These are phyloP conservation scores for Trichonephila inaurata DNA, from an alignment of 1,140 invertebrate species.

Conservation along the genomic window DNA sequence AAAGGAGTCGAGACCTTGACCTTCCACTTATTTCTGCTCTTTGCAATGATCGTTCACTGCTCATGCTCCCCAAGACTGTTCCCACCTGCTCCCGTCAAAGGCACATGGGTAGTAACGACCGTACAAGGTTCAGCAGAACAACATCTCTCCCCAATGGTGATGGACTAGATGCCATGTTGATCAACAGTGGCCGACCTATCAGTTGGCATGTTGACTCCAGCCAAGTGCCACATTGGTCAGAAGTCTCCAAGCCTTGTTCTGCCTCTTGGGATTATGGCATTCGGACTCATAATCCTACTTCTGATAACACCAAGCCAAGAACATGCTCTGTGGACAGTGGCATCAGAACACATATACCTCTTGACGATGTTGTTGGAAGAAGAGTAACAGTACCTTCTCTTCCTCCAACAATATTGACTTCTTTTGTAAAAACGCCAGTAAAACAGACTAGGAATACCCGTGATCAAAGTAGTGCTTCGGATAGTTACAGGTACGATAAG, in stretches of 20 bases:
- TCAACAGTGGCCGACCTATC: constrained; percentile 55
- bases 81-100: constrained; percentile 76
- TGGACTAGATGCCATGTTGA: neutral
- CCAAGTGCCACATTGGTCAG: constrained; percentile 27
- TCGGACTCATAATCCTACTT: neutral
- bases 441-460: constrained; percentile 8
- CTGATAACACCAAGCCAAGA: neutral
- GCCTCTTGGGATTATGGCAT: constrained; percentile 63
- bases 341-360: neutral
- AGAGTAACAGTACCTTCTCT: neutral
- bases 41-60: constrained; percentile 90
- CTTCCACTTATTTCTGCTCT: constrained; percentile 92
- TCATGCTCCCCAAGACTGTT: constrained; percentile 78
- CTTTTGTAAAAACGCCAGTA: constrained; percentile 68
- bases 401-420: constrained; percentile 68
- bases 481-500: constrained; percentile 62
- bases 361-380: neutral
- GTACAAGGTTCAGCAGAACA: constrained; percentile 40
- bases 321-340: constrained; percentile 40
- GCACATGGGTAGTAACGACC: constrained; percentile 67
- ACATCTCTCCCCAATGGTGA: constrained; percentile 67
- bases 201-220: constrained; percentile 72
- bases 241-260: constrained; percentile 54
- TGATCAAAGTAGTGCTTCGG: constrained; percentile 14
- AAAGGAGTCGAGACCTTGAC: constrained; percentile 93